These are phyloP conservation scores for Lineus longissimus DNA, from an alignment of 1,140 invertebrate genomes.

Conservation along the genomic window DNA sequence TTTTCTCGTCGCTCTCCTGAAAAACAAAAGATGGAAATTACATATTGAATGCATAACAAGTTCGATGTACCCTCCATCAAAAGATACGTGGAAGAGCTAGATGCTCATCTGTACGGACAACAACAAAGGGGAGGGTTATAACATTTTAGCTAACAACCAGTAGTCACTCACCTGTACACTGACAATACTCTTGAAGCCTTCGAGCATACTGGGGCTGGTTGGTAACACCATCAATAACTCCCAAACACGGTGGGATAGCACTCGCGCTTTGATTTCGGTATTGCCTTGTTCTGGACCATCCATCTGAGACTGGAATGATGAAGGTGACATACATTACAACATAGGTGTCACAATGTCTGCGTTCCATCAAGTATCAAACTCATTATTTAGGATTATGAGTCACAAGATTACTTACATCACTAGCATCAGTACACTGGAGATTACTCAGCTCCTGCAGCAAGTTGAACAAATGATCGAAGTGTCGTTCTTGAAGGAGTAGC, in stretches of 20 bases:
- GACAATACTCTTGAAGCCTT: constrained; percentile 67
- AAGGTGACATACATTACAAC: too few species aligned
- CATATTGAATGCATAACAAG: neutral
- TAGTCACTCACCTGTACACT: constrained; percentile 24
- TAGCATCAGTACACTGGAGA: constrained; percentile 59
- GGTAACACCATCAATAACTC: constrained; percentile 87
- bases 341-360: too few species aligned
- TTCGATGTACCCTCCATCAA: too few species aligned
- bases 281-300: constrained; percentile 61
- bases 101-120: too few species aligned
- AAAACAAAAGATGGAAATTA: constrained; percentile 8
- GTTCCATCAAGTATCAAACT: too few species aligned
- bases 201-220: constrained; percentile 77
- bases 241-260: constrained; percentile 81
- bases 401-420: too few species aligned
- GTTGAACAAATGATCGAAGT: constrained; percentile 85
- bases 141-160: too few species aligned
- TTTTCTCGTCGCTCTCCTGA: constrained; percentile 15
- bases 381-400: too few species aligned
- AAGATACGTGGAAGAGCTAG: too few species aligned
- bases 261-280: constrained; percentile 82
- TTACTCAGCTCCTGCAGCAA: constrained; percentile 81
- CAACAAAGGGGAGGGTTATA: too few species aligned
- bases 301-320: constrained; percentile 42
- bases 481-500: constrained; percentile 74